Evolutionary conservation across 2,113 vertebrate species (phyloP), one percentile per base, ranked within the genome.

Genomic region (Paradoxurus hermaphroditus): DNA sequence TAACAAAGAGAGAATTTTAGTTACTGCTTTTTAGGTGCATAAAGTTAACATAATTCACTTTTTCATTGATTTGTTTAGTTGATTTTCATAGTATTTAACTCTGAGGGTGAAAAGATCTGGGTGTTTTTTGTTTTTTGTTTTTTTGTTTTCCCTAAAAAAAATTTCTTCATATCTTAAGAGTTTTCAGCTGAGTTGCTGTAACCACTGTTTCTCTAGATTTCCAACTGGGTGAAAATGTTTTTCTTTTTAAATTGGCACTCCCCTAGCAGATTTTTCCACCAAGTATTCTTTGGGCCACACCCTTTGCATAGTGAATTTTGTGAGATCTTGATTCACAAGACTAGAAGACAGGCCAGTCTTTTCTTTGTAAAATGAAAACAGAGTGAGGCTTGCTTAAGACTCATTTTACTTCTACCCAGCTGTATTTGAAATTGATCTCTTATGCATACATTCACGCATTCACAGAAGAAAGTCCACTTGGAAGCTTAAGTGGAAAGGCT

Each of bases 201-300:
- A 67, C 36, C 91, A 70, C 89, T 5, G 1, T 95, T 86, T 93
- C 2, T 16, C 51, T 96, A 41, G 68, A 49, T 94, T 97, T 98
- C 97, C 98, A 98, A 94, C 92, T 97, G 96, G 72, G 88, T 95
- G 70, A 97, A 95, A 95, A 97, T 97, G 83, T 90, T 98, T 98
- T 97, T 94, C 92, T 95, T 95, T 85, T 97, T 98, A 29, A 97
- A 90, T 79, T 97, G 98, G 96, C 97, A 94, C 56, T 96, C 8
- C 81, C 87, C 94, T 94, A 97, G 25, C 51, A 96, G 51, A 94
- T 93, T 98, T 98, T 98, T 97, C 94, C 86, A 95, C 7, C 18
- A 82, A 96, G 75, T 0, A 1, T 97, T 98, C 97, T 98, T 98
- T 97, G 96, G 97, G 93, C 97, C 97, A 98, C 90, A 91, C 97